These are phyloP conservation scores for Mionectes olivaceus DNA, from an alignment of 2,797 vertebrate genomes.

Conservation along the genomic window DNA sequence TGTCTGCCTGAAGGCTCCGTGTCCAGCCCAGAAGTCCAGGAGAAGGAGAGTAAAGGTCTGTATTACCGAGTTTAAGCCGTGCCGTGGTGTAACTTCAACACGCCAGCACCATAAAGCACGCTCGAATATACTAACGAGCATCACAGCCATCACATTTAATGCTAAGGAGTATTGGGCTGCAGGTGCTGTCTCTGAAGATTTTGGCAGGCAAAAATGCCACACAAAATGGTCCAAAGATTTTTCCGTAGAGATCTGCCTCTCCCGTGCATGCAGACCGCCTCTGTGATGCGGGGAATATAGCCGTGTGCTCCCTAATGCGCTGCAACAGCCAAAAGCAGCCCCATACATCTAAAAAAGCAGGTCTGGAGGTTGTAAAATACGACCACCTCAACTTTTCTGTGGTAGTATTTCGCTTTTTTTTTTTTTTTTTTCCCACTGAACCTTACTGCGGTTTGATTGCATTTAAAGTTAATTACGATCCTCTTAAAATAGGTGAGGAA, in stretches of 20 bases:
- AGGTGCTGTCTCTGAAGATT: slow-evolving; percentile 74
- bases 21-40: slow-evolving; percentile 93
- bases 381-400: slow-evolving; percentile 59
- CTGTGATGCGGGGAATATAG: slow-evolving; percentile 8
- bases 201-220: slow-evolving; percentile 58
- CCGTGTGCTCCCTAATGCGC: slow-evolving; percentile 7
- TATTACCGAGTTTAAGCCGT: slow-evolving; percentile 89
- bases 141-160: slow-evolving; percentile 91
- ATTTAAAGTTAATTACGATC: slow-evolving; percentile 49
- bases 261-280: slow-evolving; percentile 13
- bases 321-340: slow-evolving; percentile 40
- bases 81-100: slow-evolving; percentile 86
- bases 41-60: slow-evolving; percentile 98
- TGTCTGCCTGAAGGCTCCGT: slow-evolving; percentile 89
- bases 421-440: not conserved
- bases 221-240: slow-evolving; percentile 44
- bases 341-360: slow-evolving; percentile 68
- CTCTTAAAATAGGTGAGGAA: slow-evolving; percentile 68
- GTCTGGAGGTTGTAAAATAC: slow-evolving; percentile 70
- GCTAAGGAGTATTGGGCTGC: slow-evolving; percentile 73
- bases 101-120: slow-evolving; percentile 89
- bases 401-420: slow-evolving; percentile 32
- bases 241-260: not conserved
- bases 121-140: slow-evolving; percentile 91
- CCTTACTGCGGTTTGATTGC: slow-evolving; percentile 53